Conservation (phyloP, 1,140 invertebrate genomes). For the Megathymus violae region DNA sequence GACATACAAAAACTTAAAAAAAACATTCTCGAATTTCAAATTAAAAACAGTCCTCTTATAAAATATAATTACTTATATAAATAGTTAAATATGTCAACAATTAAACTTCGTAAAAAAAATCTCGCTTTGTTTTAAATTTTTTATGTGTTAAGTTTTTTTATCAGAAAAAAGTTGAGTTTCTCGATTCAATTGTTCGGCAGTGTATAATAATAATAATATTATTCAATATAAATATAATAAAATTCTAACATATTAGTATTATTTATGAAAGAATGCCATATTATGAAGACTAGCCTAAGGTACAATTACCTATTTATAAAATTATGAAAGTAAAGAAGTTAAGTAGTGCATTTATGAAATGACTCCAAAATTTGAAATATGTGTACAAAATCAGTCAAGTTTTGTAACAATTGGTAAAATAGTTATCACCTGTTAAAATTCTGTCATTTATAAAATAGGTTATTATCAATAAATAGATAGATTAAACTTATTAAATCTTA, state of each 20-base stretch:
- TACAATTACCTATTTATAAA: constrained; percentile 14
- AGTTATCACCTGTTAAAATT: neutral
- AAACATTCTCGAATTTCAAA: no score
- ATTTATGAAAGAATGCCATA: constrained; percentile 23
- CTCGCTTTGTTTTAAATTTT: no score
- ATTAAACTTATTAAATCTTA: no score
- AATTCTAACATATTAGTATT: constrained; percentile 14
- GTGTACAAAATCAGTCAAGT: constrained; percentile 26
- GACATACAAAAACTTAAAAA: no score
- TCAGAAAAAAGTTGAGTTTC: no score
- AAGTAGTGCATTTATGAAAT: constrained; percentile 19
- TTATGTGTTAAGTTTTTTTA: no score
- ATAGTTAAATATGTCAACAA: no score
- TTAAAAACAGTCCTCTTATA: no score
- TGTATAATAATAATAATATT: no score
- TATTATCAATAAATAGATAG: neutral
- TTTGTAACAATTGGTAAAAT: constrained; percentile 3
- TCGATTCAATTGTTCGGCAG: no score
- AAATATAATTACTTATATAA: no score
- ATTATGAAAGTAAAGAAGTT: constrained; percentile 12
- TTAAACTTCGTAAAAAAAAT: no score
- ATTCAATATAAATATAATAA: neutral
- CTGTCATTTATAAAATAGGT: neutral
- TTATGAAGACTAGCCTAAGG: constrained; percentile 28
- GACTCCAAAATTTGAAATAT: constrained; percentile 13